These are phyloP conservation scores for Planococcus citri DNA, from an alignment of 1,140 invertebrate species.

Conservation along the genomic window DNA sequence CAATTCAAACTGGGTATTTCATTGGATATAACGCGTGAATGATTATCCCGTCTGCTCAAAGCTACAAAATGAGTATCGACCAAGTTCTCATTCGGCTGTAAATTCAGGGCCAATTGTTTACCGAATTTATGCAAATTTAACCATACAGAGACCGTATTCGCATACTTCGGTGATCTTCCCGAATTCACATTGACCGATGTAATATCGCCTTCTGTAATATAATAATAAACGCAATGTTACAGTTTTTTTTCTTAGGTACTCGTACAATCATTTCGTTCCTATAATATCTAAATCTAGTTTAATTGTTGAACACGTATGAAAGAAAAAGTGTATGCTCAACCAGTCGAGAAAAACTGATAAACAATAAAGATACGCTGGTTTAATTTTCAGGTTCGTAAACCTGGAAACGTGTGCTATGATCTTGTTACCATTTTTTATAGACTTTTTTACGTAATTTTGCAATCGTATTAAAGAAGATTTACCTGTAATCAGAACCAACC, in stretches of 20 bases:
- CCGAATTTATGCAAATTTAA: conserved; percentile 6
- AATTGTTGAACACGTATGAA: background rate
- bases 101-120: conserved; percentile 22
- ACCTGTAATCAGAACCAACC: background rate
- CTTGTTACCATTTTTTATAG: background rate
- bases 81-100: conserved; percentile 21
- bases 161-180: background rate
- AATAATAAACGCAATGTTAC: too few relatives aligned
- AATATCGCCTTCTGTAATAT: background rate
- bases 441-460: background rate
- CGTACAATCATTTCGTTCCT: too few relatives aligned
- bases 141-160: background rate
- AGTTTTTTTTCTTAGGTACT: too few relatives aligned
- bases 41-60: conserved; percentile 15
- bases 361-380: conserved; percentile 7
- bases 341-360: background rate
- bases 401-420: conserved; percentile 6
- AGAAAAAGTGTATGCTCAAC: conserved; percentile 8
- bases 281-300: too few relatives aligned
- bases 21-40: conserved; percentile 21
- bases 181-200: background rate
- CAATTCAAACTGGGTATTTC: conserved; percentile 23
- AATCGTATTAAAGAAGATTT: background rate
- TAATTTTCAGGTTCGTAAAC: conserved; percentile 4
- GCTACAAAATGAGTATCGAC: conserved; percentile 26